Evolutionary conservation across 2,888 invertebrate genomes (phyloP), one percentile per base, ranked within the genome.

Genomic region (Cryptocephalus primarius): DNA sequence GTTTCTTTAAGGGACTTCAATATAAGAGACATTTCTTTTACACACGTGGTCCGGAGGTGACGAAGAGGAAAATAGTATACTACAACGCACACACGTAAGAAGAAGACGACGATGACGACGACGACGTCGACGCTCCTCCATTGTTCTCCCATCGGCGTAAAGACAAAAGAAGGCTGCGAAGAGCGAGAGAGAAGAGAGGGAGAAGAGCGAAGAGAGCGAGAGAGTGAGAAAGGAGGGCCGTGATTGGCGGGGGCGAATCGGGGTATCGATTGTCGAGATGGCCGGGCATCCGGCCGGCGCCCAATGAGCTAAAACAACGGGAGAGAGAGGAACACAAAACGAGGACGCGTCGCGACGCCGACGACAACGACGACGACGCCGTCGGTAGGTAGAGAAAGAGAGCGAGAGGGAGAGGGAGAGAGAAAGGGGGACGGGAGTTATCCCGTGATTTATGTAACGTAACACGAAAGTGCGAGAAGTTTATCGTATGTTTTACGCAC

Each of bases 231-330:
- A 33, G n/a, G 33, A 11, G 12, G 40, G 22, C 22, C 22, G 22
- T 22, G 22, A 22, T 22, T 22, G 22, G 22, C 22, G 22, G 22
- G 68, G 69, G 65, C 61, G 66, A 62, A 64, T 63, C 58, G 60
- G 55, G 58, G 63, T 68, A 68, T 68, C 67, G 69, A 67, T 68
- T 67, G 63, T 62, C 60, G 65, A 64, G 64, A 62, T 64, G 36
- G 36, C 36, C 36, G 36, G 36, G 36, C 36, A 36, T 36, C 36
- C 68, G 67, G 64, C 65, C 63, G 67, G 65, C 67, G 67, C 65
- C 69, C 69, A 69, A 69, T 69, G 67, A 70, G 69, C 68, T 69
- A 68, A 69, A 69, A 69, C 70, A 69, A 68, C 65, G 64, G 66
- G 60, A 59, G 22, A 22, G 22, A 22, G 22, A 22, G 22, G 22